Evolutionary conservation across 2,888 invertebrate genomes (phyloP).

Genomic region (Folsomia manolachei): DNA sequence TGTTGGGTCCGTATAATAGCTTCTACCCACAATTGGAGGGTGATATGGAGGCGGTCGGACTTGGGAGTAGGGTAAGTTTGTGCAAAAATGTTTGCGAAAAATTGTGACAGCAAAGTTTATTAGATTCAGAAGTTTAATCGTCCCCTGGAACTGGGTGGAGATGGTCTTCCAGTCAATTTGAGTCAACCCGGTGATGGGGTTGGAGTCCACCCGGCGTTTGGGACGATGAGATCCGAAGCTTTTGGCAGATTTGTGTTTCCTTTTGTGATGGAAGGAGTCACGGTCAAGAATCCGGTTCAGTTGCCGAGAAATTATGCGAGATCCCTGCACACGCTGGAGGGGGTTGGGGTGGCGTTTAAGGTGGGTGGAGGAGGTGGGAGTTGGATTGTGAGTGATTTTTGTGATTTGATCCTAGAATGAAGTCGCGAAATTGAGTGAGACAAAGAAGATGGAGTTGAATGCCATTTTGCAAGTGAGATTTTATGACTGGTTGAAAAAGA

Average conservation of each 20-base stretch:
- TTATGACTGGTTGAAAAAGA: slow-evolving; percentile 31
- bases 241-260: slow-evolving; percentile 20
- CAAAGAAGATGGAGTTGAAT: background rate
- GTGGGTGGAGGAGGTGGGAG: background rate
- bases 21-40: slow-evolving; percentile 25
- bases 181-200: background rate
- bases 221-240: slow-evolving; percentile 1
- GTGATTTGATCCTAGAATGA: too few relatives aligned
- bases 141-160: slow-evolving; percentile 29
- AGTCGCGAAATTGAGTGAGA: background rate
- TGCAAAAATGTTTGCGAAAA: background rate
- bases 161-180: slow-evolving; percentile 18
- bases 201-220: background rate
- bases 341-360: background rate
- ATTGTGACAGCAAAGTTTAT: background rate
- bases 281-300: slow-evolving; percentile 17
- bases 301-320: slow-evolving; percentile 17
- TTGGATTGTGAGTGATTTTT: too few relatives aligned
- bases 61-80: slow-evolving; percentile 2
- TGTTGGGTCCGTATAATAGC: slow-evolving; percentile 36
- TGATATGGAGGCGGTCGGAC: slow-evolving; percentile 22
- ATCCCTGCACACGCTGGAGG: background rate
- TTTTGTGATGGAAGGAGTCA: slow-evolving; percentile 13
- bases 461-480: slow-evolving; percentile 10
- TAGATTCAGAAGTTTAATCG: slow-evolving; percentile 31